These are phyloP conservation scores for Perizoma flavofasciatum DNA, from an alignment of 2,888 invertebrate species.

Conservation along the genomic window DNA sequence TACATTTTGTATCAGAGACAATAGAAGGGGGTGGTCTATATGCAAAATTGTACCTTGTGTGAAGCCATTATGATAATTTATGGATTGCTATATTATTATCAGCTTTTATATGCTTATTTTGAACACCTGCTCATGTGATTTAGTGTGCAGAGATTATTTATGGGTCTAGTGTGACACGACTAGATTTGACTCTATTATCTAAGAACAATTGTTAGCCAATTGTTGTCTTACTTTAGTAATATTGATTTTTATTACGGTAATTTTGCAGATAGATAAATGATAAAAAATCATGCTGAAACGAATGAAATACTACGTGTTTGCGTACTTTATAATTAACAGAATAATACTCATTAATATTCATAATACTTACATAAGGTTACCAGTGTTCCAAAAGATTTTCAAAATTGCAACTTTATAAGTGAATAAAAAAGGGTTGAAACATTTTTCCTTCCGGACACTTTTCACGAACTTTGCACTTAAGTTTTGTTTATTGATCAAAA, in stretches of 20 bases:
- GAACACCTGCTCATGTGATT: conserved; percentile 39
- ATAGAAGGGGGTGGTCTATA: conserved; percentile 57
- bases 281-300: too few relatives aligned
- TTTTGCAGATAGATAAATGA: too few relatives aligned
- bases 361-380: too few relatives aligned
- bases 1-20: conserved; percentile 46
- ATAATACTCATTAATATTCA: too few relatives aligned
- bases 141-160: conserved; percentile 34
- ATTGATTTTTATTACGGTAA: too few relatives aligned
- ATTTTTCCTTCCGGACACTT: not conserved
- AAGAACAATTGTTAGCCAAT: conserved; percentile 15
- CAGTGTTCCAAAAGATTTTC: too few relatives aligned
- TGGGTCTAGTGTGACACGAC: conserved; percentile 22
- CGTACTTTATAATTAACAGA: too few relatives aligned
- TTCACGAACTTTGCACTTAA: not conserved
- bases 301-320: too few relatives aligned
- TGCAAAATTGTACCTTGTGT: conserved; percentile 44
- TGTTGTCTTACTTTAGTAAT: conserved; percentile 6
- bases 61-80: conserved; percentile 50
- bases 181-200: conserved; percentile 9
- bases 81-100: conserved; percentile 38
- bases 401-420: too few relatives aligned
- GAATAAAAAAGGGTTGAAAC: too few relatives aligned
- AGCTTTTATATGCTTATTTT: conserved; percentile 35
- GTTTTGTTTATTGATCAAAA: not conserved